Evolutionary conservation across 2,113 vertebrate genomes (phyloP).

Genomic region (Myxocyprinus asiaticus): DNA sequence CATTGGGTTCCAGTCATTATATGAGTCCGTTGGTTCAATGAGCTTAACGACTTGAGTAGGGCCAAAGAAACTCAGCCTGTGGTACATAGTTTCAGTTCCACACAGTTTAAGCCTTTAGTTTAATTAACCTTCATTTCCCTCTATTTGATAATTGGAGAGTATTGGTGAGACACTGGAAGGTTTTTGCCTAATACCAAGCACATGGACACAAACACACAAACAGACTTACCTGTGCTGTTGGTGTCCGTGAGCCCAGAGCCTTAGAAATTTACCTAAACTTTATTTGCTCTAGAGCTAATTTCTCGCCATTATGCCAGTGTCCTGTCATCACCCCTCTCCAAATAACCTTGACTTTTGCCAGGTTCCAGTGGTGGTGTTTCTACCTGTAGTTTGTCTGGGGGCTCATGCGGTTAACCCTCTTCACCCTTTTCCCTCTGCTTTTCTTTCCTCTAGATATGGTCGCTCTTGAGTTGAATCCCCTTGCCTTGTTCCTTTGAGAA

Average conservation of each 20-base stretch:
- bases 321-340: slow-evolving; percentile 19
- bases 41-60: slow-evolving; percentile 2
- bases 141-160: neutral
- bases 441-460: slow-evolving; percentile 16
- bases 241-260: neutral
- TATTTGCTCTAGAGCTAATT: slow-evolving; percentile 35
- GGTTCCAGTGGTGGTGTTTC: slow-evolving; percentile 49
- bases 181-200: neutral
- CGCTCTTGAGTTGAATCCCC: slow-evolving; percentile 36
- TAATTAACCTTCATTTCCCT: slow-evolving; percentile 46
- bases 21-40: slow-evolving; percentile 16
- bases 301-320: slow-evolving; percentile 21
- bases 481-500: slow-evolving; percentile 43
- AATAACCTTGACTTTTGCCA: slow-evolving; percentile 29
- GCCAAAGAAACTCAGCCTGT: slow-evolving; percentile 9
- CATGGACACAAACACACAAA: neutral
- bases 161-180: slow-evolving; percentile 15
- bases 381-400: slow-evolving; percentile 53
- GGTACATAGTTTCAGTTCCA: slow-evolving; percentile 20
- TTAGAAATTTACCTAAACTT: slow-evolving; percentile 15
- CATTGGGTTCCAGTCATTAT: neutral
- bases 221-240: neutral
- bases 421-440: slow-evolving; percentile 7
- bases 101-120: slow-evolving; percentile 24
- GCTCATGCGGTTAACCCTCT: slow-evolving; percentile 38